Conservation (phyloP, 2,113 vertebrate genomes). For the Erythrolamprus reginae region DNA sequence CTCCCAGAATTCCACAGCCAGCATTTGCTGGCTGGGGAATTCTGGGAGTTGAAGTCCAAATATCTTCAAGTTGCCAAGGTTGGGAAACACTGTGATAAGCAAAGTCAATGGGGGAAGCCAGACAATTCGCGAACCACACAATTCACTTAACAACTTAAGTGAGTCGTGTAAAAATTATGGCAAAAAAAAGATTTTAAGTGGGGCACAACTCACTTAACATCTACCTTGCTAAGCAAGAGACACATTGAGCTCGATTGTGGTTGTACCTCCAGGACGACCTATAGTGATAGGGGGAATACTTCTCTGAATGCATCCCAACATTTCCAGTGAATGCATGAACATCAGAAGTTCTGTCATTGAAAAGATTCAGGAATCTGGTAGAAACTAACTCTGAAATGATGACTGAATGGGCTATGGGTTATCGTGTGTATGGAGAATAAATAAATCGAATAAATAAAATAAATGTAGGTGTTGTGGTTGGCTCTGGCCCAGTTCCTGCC, state of each 20-base stretch:
- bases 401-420: background rate
- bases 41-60: no score
- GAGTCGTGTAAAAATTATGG: no score
- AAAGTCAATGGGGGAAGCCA: background rate
- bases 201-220: background rate
- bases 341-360: background rate
- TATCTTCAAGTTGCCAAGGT: no score
- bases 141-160: background rate
- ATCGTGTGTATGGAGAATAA: background rate
- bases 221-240: background rate
- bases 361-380: background rate
- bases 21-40: no score
- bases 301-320: background rate
- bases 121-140: background rate
- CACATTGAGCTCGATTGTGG: background rate
- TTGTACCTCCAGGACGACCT: background rate
- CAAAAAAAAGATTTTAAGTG: no score
- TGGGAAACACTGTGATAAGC: no score
- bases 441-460: no score
- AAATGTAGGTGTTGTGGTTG: no score
- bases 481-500: no score
- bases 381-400: background rate
- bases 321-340: background rate
- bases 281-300: background rate
- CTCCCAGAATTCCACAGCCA: no score